Percentiles rank a stretch among this genome's conserved stretches.
Conservation (phyloP, 1,140 invertebrate genomes). For the Eueides isabella region DNA sequence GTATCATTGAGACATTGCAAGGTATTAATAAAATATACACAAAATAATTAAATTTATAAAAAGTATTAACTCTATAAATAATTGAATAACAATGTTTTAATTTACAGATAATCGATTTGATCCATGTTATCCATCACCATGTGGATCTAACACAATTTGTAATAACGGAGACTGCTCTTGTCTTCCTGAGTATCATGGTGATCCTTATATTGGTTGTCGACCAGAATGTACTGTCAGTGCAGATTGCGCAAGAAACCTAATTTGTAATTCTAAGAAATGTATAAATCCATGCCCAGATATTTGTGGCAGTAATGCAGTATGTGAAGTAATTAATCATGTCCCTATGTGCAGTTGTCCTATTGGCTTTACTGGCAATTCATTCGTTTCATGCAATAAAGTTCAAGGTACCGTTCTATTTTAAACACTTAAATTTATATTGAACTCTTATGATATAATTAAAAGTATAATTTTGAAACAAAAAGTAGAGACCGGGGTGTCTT, state of each 20-base stretch:
- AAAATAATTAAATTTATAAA: not conserved
- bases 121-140: conserved; percentile 86
- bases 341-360: conserved; percentile 88
- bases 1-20: conserved; percentile 70
- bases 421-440: not conserved
- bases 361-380: conserved; percentile 84
- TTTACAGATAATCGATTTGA: conserved; percentile 72
- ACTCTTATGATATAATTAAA: not conserved
- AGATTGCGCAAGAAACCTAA: conserved; percentile 89
- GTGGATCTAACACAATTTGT: conserved; percentile 86
- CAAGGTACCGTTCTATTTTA: conserved; percentile 51
- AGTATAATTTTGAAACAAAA: conserved; percentile 20
- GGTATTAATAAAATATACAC: conserved; percentile 59
- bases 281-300: conserved; percentile 93
- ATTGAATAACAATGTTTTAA: conserved; percentile 3
- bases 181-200: conserved; percentile 86
- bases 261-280: conserved; percentile 92
- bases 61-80: not conserved
- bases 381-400: conserved; percentile 82
- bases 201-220: conserved; percentile 87
- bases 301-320: conserved; percentile 91
- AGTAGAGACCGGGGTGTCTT: too few relatives aligned
- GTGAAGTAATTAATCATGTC: conserved; percentile 91
- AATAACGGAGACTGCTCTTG: conserved; percentile 85
- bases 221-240: conserved; percentile 91